Evolutionary conservation across 2,113 vertebrate species (phyloP).

Genomic region (Catharus fuscescens): DNA sequence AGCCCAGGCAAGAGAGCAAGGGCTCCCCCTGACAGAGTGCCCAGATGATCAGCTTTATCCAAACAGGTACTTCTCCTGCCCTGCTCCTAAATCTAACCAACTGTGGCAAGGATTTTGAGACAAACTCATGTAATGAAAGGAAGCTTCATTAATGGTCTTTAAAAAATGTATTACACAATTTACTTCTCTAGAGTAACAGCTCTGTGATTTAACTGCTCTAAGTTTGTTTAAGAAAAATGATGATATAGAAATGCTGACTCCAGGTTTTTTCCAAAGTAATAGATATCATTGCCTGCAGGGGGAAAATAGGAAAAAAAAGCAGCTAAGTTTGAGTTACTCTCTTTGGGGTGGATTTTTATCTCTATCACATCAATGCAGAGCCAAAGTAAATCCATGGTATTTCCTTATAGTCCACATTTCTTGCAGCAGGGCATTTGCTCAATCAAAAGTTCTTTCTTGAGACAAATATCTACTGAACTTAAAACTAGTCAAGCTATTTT

Average conservation of each 20-base stretch:
- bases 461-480: not conserved
- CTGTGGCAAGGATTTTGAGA: not conserved
- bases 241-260: not conserved
- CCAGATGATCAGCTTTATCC: not conserved
- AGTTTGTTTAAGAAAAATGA: not conserved
- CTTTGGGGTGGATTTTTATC: not conserved
- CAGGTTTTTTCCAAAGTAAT: not conserved
- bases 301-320: not conserved
- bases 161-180: not conserved
- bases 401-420: not conserved
- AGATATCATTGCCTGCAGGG: not conserved
- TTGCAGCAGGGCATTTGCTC: not conserved
- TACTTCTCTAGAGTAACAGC: not conserved
- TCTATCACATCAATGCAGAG: not conserved
- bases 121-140: not conserved
- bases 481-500: not conserved
- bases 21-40: not conserved
- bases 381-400: not conserved
- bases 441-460: not conserved
- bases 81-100: not conserved
- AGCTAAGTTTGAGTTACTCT: not conserved
- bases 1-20: not conserved
- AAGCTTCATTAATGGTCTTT: not conserved
- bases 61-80: not conserved
- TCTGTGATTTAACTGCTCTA: conserved; percentile 7